phyloP scores from a whole-genome alignment of 2,888 invertebrate species.

The Nephrotoma appendiculata region DNA sequence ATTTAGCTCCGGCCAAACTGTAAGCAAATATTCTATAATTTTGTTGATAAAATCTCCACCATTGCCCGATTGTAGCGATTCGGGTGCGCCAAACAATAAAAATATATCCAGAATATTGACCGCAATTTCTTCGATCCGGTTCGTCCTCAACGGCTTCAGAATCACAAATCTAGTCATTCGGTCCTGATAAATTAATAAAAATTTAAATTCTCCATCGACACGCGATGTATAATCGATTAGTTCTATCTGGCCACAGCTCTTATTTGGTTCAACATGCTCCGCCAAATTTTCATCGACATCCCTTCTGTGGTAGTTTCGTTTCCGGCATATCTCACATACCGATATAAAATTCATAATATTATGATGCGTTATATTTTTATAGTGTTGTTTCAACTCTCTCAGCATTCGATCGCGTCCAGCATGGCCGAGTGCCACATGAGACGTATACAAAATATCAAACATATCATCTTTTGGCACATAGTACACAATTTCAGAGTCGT shows the following conservation, averaged over 20 bases:
- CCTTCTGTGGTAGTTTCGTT: no score
- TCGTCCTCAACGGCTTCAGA: not conserved
- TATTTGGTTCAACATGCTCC: no score
- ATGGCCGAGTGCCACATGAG: no score
- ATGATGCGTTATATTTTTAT: no score
- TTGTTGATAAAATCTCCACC: not conserved
- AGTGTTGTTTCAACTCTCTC: no score
- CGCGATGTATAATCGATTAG: not conserved
- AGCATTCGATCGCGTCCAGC: no score
- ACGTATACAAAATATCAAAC: no score
- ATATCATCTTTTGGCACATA: no score
- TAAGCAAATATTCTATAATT: not conserved
- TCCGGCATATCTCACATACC: no score
- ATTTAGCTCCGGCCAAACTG: not conserved
- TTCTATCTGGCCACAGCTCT: not conserved
- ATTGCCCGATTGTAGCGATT: not conserved
- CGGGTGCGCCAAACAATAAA: not conserved
- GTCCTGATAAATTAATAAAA: not conserved
- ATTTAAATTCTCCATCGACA: not conserved
- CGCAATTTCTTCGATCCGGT: not conserved
- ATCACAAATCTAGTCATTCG: not conserved
- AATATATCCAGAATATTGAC: not conserved
- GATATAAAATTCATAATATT: no score
- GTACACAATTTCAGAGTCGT: no score
- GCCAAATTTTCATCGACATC: no score